Percentiles rank a stretch among this genome's conserved stretches.
Evolutionary conservation across 2,888 invertebrate species (phyloP).

Genomic region (Aporophyla lueneburgensis): DNA sequence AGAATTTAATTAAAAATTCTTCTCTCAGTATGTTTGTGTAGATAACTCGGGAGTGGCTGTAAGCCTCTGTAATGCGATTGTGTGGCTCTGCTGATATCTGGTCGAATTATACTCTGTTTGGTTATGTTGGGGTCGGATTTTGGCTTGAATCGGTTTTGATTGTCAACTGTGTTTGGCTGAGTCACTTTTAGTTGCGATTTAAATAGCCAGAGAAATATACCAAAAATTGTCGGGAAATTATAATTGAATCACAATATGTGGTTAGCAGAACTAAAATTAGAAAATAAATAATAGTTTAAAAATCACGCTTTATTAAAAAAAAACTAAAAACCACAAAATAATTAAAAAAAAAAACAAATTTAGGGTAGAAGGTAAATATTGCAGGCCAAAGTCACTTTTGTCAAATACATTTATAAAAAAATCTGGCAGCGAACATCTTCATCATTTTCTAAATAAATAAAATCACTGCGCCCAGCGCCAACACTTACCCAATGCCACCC

Average conservation of each 20-base stretch:
- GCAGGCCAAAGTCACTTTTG: neutral
- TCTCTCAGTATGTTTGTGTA: constrained; percentile 53
- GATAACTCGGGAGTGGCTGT: constrained; percentile 60
- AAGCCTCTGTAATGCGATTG: constrained; percentile 33
- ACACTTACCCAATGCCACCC: constrained; percentile 10
- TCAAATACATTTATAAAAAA: neutral
- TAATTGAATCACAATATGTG: too few relatives aligned
- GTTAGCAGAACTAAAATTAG: too few relatives aligned
- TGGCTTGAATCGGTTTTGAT: constrained; percentile 10
- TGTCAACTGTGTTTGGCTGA: constrained; percentile 1
- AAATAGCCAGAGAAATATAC: neutral
- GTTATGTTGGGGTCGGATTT: constrained; percentile 23
- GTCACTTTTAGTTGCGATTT: too few relatives aligned
- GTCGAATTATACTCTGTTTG: constrained; percentile 28
- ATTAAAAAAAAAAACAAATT: too few relatives aligned
- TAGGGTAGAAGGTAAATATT: neutral
- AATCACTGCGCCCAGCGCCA: neutral
- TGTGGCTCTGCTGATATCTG: constrained; percentile 33
- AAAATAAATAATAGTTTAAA: too few relatives aligned
- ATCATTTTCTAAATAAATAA: neutral
- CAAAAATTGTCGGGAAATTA: too few relatives aligned
- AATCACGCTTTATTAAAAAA: too few relatives aligned
- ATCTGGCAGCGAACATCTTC: neutral
- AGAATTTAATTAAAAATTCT: constrained; percentile 77
- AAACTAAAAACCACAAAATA: too few relatives aligned